A percentile compares a stretch with the other conserved stretches of the same genome.
These are phyloP conservation scores for Eulemur albifrons DNA, from an alignment of 2,797 vertebrate genomes.

Conservation along the genomic window DNA sequence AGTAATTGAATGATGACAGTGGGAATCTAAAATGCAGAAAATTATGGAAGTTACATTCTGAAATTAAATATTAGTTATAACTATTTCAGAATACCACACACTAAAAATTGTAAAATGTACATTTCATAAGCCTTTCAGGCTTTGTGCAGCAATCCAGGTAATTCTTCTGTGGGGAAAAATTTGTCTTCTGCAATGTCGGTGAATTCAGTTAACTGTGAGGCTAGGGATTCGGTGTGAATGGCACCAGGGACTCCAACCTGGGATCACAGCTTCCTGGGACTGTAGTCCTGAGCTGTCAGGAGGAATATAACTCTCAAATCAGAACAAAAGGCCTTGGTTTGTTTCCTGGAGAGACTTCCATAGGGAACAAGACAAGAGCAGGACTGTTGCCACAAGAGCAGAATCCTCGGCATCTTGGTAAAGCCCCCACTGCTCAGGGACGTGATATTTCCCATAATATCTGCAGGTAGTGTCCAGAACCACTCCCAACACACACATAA, in stretches of 20 bases:
- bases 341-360: background rate
- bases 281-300: background rate
- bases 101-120: background rate
- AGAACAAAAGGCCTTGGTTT: background rate
- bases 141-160: background rate
- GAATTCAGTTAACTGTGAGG: background rate
- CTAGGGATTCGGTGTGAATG: background rate
- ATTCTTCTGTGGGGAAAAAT: background rate
- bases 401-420: background rate
- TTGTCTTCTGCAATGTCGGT: background rate
- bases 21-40: conserved; percentile 21
- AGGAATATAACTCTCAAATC: background rate
- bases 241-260: background rate
- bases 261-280: background rate
- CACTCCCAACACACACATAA: background rate
- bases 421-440: background rate
- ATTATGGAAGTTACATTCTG: conserved; percentile 20
- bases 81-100: background rate
- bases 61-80: background rate
- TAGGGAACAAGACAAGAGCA: background rate
- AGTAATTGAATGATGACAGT: background rate
- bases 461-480: background rate
- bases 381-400: background rate
- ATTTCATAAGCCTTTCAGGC: background rate
- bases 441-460: background rate